phyloP scores from a whole-genome alignment of 1,140 invertebrate genomes.

The Brachionus sp. region DNA sequence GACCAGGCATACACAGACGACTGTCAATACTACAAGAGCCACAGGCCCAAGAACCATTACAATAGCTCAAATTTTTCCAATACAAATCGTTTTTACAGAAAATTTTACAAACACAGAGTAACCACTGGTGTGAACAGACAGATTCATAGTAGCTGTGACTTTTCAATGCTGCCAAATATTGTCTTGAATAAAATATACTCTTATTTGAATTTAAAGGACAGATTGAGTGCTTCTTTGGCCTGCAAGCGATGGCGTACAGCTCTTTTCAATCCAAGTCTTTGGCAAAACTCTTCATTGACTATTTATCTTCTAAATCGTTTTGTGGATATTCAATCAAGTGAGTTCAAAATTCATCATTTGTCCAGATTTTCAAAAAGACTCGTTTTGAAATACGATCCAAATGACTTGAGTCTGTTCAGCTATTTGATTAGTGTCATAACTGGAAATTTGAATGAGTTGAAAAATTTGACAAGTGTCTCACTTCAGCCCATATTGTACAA shows the following conservation, averaged over 20 bases:
- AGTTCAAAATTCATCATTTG: slow-evolving; percentile 40
- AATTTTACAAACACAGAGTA: background rate
- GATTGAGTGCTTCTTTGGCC: background rate
- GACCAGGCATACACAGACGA: background rate
- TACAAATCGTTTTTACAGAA: background rate
- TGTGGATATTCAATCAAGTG: slow-evolving; percentile 12
- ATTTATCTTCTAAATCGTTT: slow-evolving; percentile 31
- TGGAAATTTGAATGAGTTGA: background rate
- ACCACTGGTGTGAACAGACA: background rate
- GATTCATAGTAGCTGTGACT: background rate
- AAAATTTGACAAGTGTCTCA: background rate
- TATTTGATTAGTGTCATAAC: background rate
- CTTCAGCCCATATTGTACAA: slow-evolving; percentile 18
- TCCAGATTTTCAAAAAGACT: background rate
- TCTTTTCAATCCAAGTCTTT: slow-evolving; percentile 19
- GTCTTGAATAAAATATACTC: slow-evolving; percentile 27
- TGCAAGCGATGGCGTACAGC: slow-evolving; percentile 10
- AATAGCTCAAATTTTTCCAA: background rate
- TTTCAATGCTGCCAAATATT: slow-evolving; percentile 25
- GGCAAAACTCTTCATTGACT: slow-evolving; percentile 15
- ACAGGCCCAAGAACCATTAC: background rate
- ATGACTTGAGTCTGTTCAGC: slow-evolving; percentile 14
- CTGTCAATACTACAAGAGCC: background rate
- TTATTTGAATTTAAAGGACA: slow-evolving; percentile 21
- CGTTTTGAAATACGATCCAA: slow-evolving; percentile 33